Evolutionary conservation across 2,797 vertebrate genomes (phyloP).

Genomic region (Enteromius thamalakanensis): DNA sequence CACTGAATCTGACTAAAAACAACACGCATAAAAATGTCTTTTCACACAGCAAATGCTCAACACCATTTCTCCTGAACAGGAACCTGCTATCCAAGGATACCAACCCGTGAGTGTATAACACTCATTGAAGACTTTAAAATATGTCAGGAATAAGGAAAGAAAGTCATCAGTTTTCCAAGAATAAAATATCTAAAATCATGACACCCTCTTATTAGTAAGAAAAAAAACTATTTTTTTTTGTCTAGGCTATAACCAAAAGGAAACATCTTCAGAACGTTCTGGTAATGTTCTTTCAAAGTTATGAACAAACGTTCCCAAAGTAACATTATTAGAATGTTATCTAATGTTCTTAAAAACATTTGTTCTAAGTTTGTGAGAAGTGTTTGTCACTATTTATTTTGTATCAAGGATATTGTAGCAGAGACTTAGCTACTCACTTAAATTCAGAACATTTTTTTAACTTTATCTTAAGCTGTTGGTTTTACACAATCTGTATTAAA

Average conservation of each 20-base stretch:
- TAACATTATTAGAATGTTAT: no score
- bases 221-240: no score
- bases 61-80: background rate
- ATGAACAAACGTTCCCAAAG: background rate
- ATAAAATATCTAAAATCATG: background rate
- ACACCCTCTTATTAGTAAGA: background rate
- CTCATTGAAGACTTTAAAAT: background rate
- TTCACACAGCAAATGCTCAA: constrained; percentile 28
- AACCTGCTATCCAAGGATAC: background rate
- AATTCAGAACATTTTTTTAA: no score
- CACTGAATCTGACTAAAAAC: constrained; percentile 32
- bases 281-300: background rate
- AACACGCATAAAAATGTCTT: constrained; percentile 29
- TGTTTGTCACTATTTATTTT: background rate
- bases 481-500: background rate
- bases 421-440: background rate
- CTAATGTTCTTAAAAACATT: background rate
- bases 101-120: background rate
- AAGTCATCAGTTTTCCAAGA: background rate
- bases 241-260: background rate
- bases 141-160: background rate
- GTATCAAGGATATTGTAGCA: background rate
- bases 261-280: background rate
- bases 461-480: background rate
- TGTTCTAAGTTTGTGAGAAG: background rate